phyloP scores from a whole-genome alignment of 2,888 invertebrate species.

The Lingula anatina region DNA sequence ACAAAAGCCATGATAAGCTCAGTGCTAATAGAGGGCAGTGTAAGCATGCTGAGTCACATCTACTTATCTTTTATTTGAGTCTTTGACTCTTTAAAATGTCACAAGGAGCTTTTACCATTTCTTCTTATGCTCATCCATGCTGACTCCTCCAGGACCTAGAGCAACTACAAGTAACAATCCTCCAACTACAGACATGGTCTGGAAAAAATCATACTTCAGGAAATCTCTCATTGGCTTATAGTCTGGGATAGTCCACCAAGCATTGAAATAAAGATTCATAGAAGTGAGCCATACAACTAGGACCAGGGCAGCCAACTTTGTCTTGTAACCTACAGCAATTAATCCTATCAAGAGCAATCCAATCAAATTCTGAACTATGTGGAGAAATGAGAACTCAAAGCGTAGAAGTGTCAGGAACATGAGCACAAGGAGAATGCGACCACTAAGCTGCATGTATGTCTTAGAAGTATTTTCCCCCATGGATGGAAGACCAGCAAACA shows the following conservation, averaged over 20 bases:
- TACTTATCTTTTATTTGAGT: too few species aligned
- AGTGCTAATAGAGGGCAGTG: too few species aligned
- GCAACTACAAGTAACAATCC: slow-evolving; percentile 97
- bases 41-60: too few species aligned
- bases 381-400: slow-evolving; percentile 79
- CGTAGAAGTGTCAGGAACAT: slow-evolving; percentile 97
- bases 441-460: slow-evolving; percentile 91
- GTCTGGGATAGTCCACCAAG: slow-evolving; percentile 95
- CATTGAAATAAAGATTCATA: slow-evolving; percentile 95
- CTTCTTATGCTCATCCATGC: slow-evolving; percentile 99
- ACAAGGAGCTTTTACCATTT: slow-evolving; percentile 86
- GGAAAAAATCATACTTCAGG: slow-evolving; percentile 98
- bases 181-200: slow-evolving; percentile 98
- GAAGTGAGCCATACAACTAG: slow-evolving; percentile 81
- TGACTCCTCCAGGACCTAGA: slow-evolving; percentile 85
- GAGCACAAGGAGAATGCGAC: slow-evolving; percentile 90
- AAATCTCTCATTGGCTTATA: slow-evolving; percentile 97
- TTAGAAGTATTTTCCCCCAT: slow-evolving; percentile 78
- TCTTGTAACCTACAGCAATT: slow-evolving; percentile 96
- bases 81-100: too few species aligned
- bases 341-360: slow-evolving; percentile 90
- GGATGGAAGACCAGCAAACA: slow-evolving; percentile 81
- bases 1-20: too few species aligned
- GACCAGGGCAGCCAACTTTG: slow-evolving; percentile 92
- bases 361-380: slow-evolving; percentile 86